Percentiles rank a stretch among this genome's conserved stretches.
Conservation (phyloP, 2,888 invertebrate genomes). For the Bhutanitis thaidina region DNA sequence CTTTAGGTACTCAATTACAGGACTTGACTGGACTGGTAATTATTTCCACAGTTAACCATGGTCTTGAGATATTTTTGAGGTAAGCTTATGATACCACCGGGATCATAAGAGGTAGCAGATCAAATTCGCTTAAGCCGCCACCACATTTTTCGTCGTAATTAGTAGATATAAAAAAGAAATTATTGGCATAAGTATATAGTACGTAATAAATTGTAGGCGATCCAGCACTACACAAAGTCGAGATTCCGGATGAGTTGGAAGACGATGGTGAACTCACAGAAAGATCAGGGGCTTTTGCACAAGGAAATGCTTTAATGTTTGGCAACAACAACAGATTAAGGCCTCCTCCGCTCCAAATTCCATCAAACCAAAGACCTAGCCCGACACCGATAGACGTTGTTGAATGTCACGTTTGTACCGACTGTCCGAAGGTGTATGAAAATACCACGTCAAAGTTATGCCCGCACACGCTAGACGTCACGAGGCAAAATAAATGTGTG, state of each 20-base stretch:
- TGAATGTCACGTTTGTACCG: slow-evolving; percentile 50
- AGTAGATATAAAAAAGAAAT: too few relatives aligned
- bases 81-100: too few relatives aligned
- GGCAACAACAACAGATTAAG: slow-evolving; percentile 5
- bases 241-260: slow-evolving; percentile 2
- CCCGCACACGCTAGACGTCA: slow-evolving; percentile 35
- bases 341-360: slow-evolving; percentile 2
- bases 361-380: slow-evolving; percentile 4
- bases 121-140: too few relatives aligned
- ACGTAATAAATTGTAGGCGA: slow-evolving; percentile 4
- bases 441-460: slow-evolving; percentile 45
- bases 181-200: too few relatives aligned
- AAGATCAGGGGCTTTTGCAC: slow-evolving; percentile 6
- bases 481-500: slow-evolving; percentile 46
- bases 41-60: too few relatives aligned
- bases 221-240: slow-evolving; percentile 4
- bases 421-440: slow-evolving; percentile 37
- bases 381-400: slow-evolving; percentile 18
- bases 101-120: too few relatives aligned
- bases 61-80: too few relatives aligned
- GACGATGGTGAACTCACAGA: background rate
- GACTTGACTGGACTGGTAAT: too few relatives aligned
- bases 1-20: too few relatives aligned
- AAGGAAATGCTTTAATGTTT: slow-evolving; percentile 3
- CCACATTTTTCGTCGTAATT: too few relatives aligned